Evolutionary conservation across 2,888 invertebrate genomes (phyloP), one percentile per base, ranked within the genome.

Genomic region (Thera obeliscata): DNA sequence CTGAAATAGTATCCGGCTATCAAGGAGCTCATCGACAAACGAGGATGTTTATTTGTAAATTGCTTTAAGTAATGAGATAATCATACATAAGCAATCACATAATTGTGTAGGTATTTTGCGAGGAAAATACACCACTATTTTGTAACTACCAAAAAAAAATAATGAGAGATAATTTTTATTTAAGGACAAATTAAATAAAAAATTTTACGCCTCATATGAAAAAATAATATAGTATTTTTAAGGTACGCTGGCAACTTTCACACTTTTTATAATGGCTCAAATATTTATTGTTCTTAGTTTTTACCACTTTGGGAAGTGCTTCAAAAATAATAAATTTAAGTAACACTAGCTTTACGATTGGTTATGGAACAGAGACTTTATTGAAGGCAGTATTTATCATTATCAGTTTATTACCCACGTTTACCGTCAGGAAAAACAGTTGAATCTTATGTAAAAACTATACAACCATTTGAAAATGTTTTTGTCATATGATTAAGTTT

Each of bases 211-310:
- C n/a, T n/a, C n/a, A n/a, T n/a, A n/a, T n/a, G n/a, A n/a, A n/a
- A n/a, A n/a, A n/a, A n/a, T n/a, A n/a, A n/a, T n/a, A n/a, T n/a
- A n/a, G n/a, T n/a, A n/a, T n/a, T n/a, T n/a, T n/a, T n/a, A n/a
- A n/a, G n/a, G n/a, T n/a, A n/a, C n/a, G n/a, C n/a, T n/a, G 72
- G 65, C 70, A 74, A 74, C 79, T 74, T 74, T 71, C 69, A 65
- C 71, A 74, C 73, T 74, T 72, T 72, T 65, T 67, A 73, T 70
- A 74, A 71, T 69, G 70, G 43, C 35, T 48, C 55, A 41, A 61
- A 59, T 56, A 54, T 9, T 35, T 52, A 54, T 54, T 56, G 46
- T 43, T 52, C 33, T 8, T 33, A 33, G 41, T 50, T 6, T 50
- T 2, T 8, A 33, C 8, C 12, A 12, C 12, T 59, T 35, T 36